Conservation (phyloP, 2,797 vertebrate genomes). For the Rhynchotus rufescens region DNA sequence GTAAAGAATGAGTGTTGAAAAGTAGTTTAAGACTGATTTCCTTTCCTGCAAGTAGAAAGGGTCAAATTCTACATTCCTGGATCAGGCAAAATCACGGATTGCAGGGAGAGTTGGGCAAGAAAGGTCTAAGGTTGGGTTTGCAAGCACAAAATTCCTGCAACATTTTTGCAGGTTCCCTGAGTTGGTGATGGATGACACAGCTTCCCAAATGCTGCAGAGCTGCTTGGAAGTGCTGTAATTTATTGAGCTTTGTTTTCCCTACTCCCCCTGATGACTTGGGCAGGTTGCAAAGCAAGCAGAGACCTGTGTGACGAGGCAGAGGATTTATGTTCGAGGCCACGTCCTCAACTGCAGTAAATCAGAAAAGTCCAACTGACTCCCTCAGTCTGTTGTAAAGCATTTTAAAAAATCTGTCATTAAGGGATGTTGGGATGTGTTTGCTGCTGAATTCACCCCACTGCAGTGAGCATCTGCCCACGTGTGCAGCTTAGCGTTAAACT, state of each 20-base stretch:
- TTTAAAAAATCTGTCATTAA: neutral
- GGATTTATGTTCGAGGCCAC: neutral
- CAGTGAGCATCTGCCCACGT: neutral
- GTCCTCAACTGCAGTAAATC: neutral
- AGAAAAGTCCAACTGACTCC: neutral
- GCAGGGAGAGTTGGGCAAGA: neutral
- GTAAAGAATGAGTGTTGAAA: neutral
- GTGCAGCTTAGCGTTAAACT: neutral
- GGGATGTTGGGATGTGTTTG: fast-evolving
- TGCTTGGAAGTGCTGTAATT: neutral
- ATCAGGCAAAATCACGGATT: neutral
- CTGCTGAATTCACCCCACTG: neutral
- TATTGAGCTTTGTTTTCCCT: neutral
- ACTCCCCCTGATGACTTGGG: neutral
- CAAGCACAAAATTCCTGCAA: neutral
- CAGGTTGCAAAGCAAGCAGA: neutral
- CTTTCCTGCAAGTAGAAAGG: neutral
- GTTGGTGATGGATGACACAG: neutral
- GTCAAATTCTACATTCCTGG: neutral
- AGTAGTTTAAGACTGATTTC: neutral
- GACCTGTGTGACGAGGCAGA: fast-evolving
- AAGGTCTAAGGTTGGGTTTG: neutral
- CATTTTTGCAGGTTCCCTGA: neutral
- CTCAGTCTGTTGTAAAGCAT: fast-evolving
- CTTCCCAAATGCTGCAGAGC: fast-evolving